phyloP scores from a whole-genome alignment of 2,888 invertebrate species.

The Nipponacmea schrenckii region DNA sequence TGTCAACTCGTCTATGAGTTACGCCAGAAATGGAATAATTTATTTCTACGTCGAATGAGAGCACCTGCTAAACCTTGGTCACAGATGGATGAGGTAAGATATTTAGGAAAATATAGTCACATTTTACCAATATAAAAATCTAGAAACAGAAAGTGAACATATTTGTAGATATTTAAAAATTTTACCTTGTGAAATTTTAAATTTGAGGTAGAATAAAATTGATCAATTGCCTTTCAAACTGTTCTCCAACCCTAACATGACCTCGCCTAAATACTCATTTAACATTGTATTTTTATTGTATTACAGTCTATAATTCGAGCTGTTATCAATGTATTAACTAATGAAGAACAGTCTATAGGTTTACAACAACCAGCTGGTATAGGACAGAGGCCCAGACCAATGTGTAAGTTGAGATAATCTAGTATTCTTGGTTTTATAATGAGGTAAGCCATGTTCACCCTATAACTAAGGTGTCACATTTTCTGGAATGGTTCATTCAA shows the following conservation, averaged over 20 bases:
- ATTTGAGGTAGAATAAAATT: too few relatives aligned
- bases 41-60: constrained; percentile 73
- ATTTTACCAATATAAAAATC: too few relatives aligned
- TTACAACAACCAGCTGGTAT: constrained; percentile 80
- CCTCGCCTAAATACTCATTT: not conserved
- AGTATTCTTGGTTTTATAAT: not conserved
- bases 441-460: not conserved
- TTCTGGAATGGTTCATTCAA: not conserved
- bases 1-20: constrained; percentile 77
- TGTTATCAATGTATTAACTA: constrained; percentile 76
- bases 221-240: not conserved
- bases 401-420: constrained; percentile 61
- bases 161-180: not conserved
- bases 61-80: constrained; percentile 69
- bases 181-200: too few relatives aligned
- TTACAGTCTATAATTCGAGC: constrained; percentile 73
- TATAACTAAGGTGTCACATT: not conserved
- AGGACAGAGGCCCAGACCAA: constrained; percentile 80
- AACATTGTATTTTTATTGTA: not conserved
- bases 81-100: constrained; percentile 74
- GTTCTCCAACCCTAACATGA: too few relatives aligned
- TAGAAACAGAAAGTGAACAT: too few relatives aligned
- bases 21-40: constrained; percentile 79
- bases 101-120: too few relatives aligned
- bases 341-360: constrained; percentile 79